Conservation (phyloP, 2,888 invertebrate species). For the Hermodice carunculata region DNA sequence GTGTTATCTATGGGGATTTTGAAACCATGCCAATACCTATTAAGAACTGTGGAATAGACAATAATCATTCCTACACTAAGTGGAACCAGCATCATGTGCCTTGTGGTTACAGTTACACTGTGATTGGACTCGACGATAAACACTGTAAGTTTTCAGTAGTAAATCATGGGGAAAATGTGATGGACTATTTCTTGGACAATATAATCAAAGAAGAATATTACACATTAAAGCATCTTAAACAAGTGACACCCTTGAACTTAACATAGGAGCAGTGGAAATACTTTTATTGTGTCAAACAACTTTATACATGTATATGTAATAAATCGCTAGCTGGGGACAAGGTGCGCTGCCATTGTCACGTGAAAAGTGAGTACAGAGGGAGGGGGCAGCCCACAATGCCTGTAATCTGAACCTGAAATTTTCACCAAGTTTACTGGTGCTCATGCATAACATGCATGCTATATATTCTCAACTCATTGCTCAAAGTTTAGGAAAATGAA, state of each 20-base stretch:
- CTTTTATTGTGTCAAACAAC: neutral
- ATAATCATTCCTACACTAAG: neutral
- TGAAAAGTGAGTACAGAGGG: no score
- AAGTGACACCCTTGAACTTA: neutral
- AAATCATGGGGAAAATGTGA: neutral
- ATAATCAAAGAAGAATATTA: neutral
- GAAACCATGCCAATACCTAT: neutral
- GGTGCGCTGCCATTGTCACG: no score
- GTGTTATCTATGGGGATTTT: neutral
- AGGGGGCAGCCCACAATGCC: no score
- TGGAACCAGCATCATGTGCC: neutral
- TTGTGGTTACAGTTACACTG: neutral
- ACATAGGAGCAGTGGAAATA: neutral
- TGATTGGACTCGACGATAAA: neutral
- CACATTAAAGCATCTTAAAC: neutral
- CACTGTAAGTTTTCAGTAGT: neutral
- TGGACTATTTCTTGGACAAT: neutral
- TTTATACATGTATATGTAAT: no score
- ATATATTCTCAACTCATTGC: neutral
- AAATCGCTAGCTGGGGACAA: no score
- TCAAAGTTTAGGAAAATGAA: neutral
- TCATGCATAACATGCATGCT: no score
- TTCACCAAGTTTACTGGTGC: no score
- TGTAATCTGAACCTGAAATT: no score
- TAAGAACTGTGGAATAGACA: no score